phyloP scores from a whole-genome alignment of 2,888 invertebrate genomes.

The Ecdyonurus torrentis region DNA sequence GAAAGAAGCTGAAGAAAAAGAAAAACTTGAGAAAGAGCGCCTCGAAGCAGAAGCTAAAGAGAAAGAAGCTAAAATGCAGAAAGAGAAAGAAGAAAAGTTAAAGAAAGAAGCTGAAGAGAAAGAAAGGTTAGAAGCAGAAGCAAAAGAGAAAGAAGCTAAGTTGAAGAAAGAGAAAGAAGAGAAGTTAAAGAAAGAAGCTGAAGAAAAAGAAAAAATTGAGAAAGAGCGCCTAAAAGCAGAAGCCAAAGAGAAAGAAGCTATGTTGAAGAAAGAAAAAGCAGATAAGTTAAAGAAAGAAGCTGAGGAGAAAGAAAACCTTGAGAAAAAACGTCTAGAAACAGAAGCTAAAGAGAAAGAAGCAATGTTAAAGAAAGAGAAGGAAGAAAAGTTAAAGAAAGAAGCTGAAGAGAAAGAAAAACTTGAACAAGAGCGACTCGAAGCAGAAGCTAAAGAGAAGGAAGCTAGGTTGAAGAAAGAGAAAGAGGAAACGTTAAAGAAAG shows the following conservation, averaged over 20 bases:
- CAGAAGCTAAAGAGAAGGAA: slow-evolving; percentile 9
- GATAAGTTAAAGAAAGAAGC: slow-evolving; percentile 14
- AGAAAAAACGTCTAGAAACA: slow-evolving; percentile 13
- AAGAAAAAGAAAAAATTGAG: not conserved
- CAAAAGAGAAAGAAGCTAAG: not conserved
- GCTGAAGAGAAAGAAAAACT: slow-evolving; percentile 6
- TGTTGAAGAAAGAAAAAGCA: slow-evolving; percentile 6
- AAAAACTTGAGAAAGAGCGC: too few species aligned
- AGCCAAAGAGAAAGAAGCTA: slow-evolving; percentile 1
- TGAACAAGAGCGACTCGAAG: slow-evolving; percentile 11
- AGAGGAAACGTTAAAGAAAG: not conserved
- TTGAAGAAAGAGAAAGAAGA: not conserved
- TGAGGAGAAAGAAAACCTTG: slow-evolving; percentile 13
- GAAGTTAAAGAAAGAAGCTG: not conserved
- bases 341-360: slow-evolving; percentile 17
- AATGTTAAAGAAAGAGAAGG: slow-evolving; percentile 9
- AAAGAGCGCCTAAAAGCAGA: slow-evolving; percentile 8
- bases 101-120: slow-evolving; percentile 13
- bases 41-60: slow-evolving; percentile 8
- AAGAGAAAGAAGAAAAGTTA: not conserved
- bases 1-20: too few species aligned
- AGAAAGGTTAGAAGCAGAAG: slow-evolving; percentile 12
- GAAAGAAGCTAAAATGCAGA: not conserved
- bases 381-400: not conserved
- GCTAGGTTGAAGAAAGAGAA: slow-evolving; percentile 6